These are phyloP conservation scores for Peromyscus attwateri DNA, from an alignment of 2,797 vertebrate species.

Conservation along the genomic window DNA sequence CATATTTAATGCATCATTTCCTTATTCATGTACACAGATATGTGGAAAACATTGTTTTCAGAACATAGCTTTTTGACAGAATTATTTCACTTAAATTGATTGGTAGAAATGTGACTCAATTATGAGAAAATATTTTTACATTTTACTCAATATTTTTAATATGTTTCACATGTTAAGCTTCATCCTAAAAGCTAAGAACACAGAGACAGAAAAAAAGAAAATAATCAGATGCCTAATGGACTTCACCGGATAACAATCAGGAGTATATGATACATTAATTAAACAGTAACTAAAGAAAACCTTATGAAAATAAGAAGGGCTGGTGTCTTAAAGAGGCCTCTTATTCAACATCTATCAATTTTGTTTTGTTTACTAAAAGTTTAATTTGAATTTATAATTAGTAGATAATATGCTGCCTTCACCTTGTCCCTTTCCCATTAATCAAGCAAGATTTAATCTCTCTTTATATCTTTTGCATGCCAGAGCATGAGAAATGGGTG, in stretches of 20 bases:
- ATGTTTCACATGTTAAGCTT: background rate
- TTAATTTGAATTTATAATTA: background rate
- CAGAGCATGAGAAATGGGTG: background rate
- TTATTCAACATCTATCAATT: background rate
- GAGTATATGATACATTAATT: background rate
- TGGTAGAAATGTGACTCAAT: background rate
- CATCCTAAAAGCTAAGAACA: background rate
- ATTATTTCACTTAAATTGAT: background rate
- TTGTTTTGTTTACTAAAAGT: background rate
- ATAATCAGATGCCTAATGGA: background rate
- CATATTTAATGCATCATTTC: constrained; percentile 47
- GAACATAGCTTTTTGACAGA: background rate
- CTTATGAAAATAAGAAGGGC: background rate
- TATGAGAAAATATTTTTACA: background rate
- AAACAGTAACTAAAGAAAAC: background rate
- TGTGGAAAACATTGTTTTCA: background rate
- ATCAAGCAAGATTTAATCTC: background rate
- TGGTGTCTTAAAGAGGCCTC: background rate
- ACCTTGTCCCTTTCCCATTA: background rate
- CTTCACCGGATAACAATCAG: background rate
- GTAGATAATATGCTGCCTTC: background rate
- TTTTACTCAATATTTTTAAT: background rate
- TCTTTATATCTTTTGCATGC: background rate
- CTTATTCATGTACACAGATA: background rate
- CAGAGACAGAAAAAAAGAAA: background rate